A percentile compares a stretch with the other conserved stretches of the same genome.
These are phyloP conservation scores for Aurelia aurita DNA, from an alignment of 30 jellyfish, hydroid and myxozoan genomes.

Conservation along the genomic window DNA sequence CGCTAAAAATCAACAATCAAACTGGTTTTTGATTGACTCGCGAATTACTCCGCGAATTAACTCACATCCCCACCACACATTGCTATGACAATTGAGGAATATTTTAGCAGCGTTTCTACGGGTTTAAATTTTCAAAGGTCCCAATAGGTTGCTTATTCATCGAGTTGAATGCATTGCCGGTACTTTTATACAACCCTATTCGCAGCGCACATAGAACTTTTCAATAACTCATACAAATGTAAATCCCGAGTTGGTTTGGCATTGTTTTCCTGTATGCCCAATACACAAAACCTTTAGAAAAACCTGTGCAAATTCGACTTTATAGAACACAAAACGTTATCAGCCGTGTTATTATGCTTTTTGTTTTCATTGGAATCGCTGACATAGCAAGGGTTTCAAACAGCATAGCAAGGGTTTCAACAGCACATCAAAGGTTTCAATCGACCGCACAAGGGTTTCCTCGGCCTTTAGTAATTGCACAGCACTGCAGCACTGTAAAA, in stretches of 20 bases:
- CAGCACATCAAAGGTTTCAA: constrained; percentile 45
- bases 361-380: constrained; percentile 59
- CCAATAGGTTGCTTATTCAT: constrained; percentile 38
- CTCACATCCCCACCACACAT: no score
- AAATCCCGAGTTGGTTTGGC: constrained; percentile 57
- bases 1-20: not conserved
- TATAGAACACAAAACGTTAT: constrained; percentile 40
- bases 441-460: constrained; percentile 78
- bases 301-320: constrained; percentile 31
- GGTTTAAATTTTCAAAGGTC: constrained; percentile 2
- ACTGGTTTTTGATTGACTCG: not conserved
- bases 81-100: no score
- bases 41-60: not conserved
- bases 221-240: constrained; percentile 48
- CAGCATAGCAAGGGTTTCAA: constrained; percentile 59
- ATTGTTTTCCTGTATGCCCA: constrained; percentile 44
- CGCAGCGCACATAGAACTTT: constrained; percentile 21
- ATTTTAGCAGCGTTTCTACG: not conserved
- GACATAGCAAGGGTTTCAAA: constrained; percentile 22
- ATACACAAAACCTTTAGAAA: constrained; percentile 39
- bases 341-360: constrained; percentile 38
- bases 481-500: constrained; percentile 54
- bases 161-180: constrained; percentile 45
- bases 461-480: constrained; percentile 49
- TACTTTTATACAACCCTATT: constrained; percentile 19